Evolutionary conservation across 1,140 invertebrate species (phyloP).

Genomic region (Aphaenogaster ashmeadi): DNA sequence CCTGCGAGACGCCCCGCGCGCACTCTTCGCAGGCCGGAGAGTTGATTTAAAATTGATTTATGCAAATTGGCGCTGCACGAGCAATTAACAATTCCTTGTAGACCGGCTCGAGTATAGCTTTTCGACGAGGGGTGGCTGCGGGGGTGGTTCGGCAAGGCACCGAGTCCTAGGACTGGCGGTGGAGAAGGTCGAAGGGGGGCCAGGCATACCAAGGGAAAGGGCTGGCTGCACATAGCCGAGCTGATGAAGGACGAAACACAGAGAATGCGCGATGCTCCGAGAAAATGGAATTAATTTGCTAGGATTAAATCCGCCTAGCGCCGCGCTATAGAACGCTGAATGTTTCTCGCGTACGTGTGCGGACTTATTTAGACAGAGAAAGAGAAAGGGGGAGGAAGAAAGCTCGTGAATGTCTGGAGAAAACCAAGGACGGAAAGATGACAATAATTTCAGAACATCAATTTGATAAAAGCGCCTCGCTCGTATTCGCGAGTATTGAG

Average conservation of each 20-base stretch:
- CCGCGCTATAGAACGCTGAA: slow-evolving; percentile 80
- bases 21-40: slow-evolving; percentile 80
- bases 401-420: slow-evolving; percentile 34
- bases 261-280: slow-evolving; percentile 86
- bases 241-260: slow-evolving; percentile 87
- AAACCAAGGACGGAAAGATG: slow-evolving; percentile 19
- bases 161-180: slow-evolving; percentile 42
- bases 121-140: slow-evolving; percentile 63
- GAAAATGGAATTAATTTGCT: slow-evolving; percentile 88
- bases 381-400: not conserved
- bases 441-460: not conserved
- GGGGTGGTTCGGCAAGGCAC: slow-evolving; percentile 57
- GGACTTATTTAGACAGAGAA: slow-evolving; percentile 74
- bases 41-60: slow-evolving; percentile 87
- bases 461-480: not conserved
- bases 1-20: slow-evolving; percentile 72
- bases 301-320: slow-evolving; percentile 86
- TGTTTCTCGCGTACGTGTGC: slow-evolving; percentile 82
- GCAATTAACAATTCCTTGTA: slow-evolving; percentile 87
- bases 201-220: slow-evolving; percentile 67
- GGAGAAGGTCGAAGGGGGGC: slow-evolving; percentile 16
- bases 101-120: slow-evolving; percentile 84
- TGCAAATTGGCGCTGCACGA: slow-evolving; percentile 87
- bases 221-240: slow-evolving; percentile 82
- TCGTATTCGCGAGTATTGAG: not conserved